Evolutionary conservation across 2,113 vertebrate species (phyloP).

Genomic region (Corythoichthys haematopterus): DNA sequence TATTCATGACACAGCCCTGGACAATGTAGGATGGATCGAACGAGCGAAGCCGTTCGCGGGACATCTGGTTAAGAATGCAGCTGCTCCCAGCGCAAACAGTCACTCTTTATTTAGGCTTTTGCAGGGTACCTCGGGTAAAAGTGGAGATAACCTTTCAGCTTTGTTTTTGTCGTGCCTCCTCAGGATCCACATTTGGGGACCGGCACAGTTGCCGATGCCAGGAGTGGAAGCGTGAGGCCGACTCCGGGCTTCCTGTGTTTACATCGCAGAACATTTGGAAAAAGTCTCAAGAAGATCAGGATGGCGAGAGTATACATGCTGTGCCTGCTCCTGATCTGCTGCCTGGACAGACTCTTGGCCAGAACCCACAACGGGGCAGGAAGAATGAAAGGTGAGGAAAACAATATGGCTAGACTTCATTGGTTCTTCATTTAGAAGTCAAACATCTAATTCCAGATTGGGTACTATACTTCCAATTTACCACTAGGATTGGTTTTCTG

Average conservation of each 20-base stretch:
- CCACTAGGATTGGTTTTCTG: background rate
- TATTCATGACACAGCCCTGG: conserved; percentile 55
- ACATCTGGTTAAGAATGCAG: conserved; percentile 53
- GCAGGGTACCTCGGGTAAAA: background rate
- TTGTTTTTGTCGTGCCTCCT: background rate
- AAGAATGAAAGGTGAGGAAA: conserved; percentile 57
- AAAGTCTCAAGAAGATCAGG: conserved; percentile 26
- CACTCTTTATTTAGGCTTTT: conserved; percentile 8
- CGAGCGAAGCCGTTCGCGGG: conserved; percentile 39
- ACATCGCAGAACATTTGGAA: conserved; percentile 5
- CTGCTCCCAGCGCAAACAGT: conserved; percentile 36
- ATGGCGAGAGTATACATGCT: conserved; percentile 56
- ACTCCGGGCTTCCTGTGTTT: conserved; percentile 31
- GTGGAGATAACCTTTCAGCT: background rate
- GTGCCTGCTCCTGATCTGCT: conserved; percentile 53
- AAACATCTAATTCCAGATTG: background rate
- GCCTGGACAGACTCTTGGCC: conserved; percentile 31
- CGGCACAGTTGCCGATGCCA: conserved; percentile 52
- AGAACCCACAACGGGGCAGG: conserved; percentile 28
- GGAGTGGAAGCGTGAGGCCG: conserved; percentile 52
- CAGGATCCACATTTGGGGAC: conserved; percentile 44
- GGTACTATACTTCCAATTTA: background rate
- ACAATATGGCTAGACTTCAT: background rate
- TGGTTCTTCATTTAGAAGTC: background rate
- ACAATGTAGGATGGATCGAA: conserved; percentile 41